These are phyloP conservation scores for Corythucha ciliata DNA, from an alignment of 2,888 invertebrate species.

Conservation along the genomic window DNA sequence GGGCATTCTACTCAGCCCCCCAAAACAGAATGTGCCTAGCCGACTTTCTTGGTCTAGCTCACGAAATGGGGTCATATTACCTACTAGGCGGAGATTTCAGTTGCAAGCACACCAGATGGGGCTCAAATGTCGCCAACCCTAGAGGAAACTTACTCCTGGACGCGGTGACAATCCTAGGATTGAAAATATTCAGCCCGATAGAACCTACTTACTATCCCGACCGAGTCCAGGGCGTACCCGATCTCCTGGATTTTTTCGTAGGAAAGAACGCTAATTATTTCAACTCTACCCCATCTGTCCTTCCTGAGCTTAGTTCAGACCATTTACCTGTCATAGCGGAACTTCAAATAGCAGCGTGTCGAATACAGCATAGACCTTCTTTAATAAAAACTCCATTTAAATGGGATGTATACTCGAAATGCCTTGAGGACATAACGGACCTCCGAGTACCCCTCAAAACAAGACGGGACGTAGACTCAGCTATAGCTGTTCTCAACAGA, in stretches of 20 bases:
- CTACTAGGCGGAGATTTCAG: conserved; percentile 9
- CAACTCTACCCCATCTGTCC: background rate
- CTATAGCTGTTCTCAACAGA: no score
- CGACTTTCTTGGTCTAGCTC: background rate
- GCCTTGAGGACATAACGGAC: no score
- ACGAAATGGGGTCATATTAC: background rate
- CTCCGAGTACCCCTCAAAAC: no score
- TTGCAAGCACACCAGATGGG: background rate
- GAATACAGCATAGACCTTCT: no score
- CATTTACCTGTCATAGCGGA: background rate
- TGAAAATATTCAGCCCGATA: background rate
- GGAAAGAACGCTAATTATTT: background rate
- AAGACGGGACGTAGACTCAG: no score
- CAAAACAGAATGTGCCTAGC: background rate
- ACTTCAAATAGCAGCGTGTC: background rate
- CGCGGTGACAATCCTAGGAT: background rate
- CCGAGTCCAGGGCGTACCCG: background rate
- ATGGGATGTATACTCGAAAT: no score
- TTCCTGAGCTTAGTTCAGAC: background rate
- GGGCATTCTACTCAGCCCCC: conserved; percentile 8
- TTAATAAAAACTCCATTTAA: no score
- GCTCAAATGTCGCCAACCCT: background rate
- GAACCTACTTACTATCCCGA: conserved; percentile 1
- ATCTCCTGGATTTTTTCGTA: conserved; percentile 6
- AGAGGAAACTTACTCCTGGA: background rate